phyloP scores from a whole-genome alignment of 2,888 invertebrate genomes.

The Clepsis dumicolana region DNA sequence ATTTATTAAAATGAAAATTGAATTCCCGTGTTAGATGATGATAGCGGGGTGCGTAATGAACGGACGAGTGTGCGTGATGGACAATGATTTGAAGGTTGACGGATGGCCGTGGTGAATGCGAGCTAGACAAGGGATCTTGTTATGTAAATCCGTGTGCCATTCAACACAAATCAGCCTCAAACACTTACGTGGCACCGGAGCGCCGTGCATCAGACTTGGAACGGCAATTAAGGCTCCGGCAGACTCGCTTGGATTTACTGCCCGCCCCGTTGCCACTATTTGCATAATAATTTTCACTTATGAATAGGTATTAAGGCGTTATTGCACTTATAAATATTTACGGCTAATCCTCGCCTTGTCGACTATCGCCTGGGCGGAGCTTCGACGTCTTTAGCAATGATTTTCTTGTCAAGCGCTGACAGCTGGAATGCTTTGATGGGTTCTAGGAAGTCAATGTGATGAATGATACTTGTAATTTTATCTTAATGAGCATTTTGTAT shows the following conservation, averaged over 20 bases:
- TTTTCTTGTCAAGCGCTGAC: slow-evolving; percentile 76
- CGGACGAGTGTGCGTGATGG: slow-evolving; percentile 21
- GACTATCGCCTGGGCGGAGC: slow-evolving; percentile 67
- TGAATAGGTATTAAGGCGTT: slow-evolving; percentile 84
- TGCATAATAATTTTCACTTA: slow-evolving; percentile 86
- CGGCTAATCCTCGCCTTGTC: slow-evolving; percentile 58
- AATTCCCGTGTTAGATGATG: slow-evolving; percentile 68
- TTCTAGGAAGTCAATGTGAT: slow-evolving; percentile 67
- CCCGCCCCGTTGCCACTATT: slow-evolving; percentile 78
- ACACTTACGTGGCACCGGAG: slow-evolving; percentile 50
- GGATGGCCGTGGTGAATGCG: slow-evolving; percentile 44
- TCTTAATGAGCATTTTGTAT: slow-evolving; percentile 72
- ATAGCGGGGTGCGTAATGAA: slow-evolving; percentile 51
- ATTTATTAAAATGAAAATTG: slow-evolving; percentile 78
- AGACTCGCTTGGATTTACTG: slow-evolving; percentile 69
- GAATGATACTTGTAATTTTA: slow-evolving; percentile 67
- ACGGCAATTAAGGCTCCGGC: slow-evolving; percentile 71
- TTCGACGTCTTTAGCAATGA: slow-evolving; percentile 59
- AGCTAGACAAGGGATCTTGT: slow-evolving; percentile 50
- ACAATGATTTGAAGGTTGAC: slow-evolving; percentile 38
- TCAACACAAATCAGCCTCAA: slow-evolving; percentile 60
- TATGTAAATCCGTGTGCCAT: slow-evolving; percentile 55
- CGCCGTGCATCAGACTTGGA: slow-evolving; percentile 50
- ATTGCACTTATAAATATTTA: slow-evolving; percentile 85
- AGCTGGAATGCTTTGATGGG: slow-evolving; percentile 63